phyloP scores from a whole-genome alignment of 1,140 invertebrate genomes.

The Rhysida immarginata region DNA sequence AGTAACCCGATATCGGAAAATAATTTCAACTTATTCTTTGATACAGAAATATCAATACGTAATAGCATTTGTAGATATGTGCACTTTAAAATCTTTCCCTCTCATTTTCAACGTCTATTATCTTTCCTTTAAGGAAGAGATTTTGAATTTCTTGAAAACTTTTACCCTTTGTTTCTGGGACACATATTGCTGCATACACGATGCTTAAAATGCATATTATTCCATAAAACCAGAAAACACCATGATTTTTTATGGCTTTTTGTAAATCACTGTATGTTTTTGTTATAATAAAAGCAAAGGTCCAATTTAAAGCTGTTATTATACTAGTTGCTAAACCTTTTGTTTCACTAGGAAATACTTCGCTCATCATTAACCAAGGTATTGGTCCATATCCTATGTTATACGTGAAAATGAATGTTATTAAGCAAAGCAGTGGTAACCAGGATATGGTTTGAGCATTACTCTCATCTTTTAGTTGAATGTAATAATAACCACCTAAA shows the following conservation, averaged over 20 bases:
- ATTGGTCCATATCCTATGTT: constrained; percentile 52
- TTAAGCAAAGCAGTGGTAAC: constrained; percentile 52
- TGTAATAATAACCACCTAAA: constrained; percentile 36
- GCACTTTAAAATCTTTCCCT: too few species aligned
- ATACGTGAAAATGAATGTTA: constrained; percentile 54
- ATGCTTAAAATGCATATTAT: constrained; percentile 47
- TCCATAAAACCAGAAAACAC: constrained; percentile 64
- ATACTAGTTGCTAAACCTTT: constrained; percentile 41
- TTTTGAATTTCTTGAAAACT: constrained; percentile 62
- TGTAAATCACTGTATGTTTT: constrained; percentile 34
- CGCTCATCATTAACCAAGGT: constrained; percentile 56
- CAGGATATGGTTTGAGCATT: constrained; percentile 35
- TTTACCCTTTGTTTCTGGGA: constrained; percentile 87
- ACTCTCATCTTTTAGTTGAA: too few species aligned
- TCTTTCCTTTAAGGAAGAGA: too few species aligned
- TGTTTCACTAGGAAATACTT: constrained; percentile 48
- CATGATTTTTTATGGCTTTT: constrained; percentile 23
- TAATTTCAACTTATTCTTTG: too few species aligned
- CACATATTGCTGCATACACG: constrained; percentile 52
- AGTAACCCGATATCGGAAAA: too few species aligned
- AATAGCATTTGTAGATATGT: too few species aligned
- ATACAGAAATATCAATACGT: too few species aligned
- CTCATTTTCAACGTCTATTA: too few species aligned
- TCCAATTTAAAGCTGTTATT: constrained; percentile 34
- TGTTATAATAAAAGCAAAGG: constrained; percentile 36